Base-by-base conservation (phyloP, 2,797 vertebrate species). In the Oceanodroma leucorhoa region DNA sequence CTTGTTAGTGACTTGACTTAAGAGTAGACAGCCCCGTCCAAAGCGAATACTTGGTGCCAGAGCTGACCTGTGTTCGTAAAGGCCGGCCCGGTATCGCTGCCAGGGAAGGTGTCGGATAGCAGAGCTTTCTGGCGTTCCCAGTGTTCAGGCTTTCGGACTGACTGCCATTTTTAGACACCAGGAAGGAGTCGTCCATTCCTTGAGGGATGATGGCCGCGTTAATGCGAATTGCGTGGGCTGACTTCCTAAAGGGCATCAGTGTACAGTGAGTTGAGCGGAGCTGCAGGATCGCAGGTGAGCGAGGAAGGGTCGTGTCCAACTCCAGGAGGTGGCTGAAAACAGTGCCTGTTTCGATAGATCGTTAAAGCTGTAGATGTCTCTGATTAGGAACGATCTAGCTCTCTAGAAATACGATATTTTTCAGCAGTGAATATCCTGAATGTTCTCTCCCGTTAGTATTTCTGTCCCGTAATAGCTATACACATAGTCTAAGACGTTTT, bases 321-420 rank as follows among this genome's bases (percentile, higher is more conserved):
- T 51, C 7, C 29, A 51, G 53, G 55, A 32, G 5, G n/a, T 50
- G 36, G 18, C 46, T 50, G 32, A 54, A 70, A 65, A 11, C 12
- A 3, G 51, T 11, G 15, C 29, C 3, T 19, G 10, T 69, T 57
- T 7, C 2, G 2, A 5, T 23, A 50, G 53, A 5, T 60, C 2
- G 1, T 55, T 76, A 51, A 43, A 60, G 22, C n/a, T 46, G 30
- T 26, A 45, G 12, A 36, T 45, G 20, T 19, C 13, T 50, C 34
- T 41, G 19, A 20, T 75, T 11, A 40, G 32, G 36, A 71, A 30
- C 1, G 3, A 16, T 32, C 23, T 76, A 51, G 36, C 32, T 61
- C 30, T 89, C 20, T 21, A 57, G 67, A 67, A 78, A 67, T 16
- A 22, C 0, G 1, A 2, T 32, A 5, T 21, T 87, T 53, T 61